Base-by-base conservation (phyloP, 2,888 invertebrate genomes). In the Dolomedes plantarius region DNA sequence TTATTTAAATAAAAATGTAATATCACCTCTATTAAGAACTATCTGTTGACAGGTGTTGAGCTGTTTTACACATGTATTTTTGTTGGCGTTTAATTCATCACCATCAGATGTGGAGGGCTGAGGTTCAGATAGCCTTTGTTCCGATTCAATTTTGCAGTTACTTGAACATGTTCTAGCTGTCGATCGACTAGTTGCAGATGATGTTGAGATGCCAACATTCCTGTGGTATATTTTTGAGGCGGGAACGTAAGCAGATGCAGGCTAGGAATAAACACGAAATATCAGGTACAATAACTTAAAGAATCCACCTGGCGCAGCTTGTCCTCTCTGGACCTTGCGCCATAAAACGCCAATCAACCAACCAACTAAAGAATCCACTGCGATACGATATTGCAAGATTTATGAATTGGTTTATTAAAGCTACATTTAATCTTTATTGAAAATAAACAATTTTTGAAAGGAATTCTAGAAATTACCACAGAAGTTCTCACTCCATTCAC, bases 131-230 rank as follows among this genome's bases (percentile, higher is more conserved):
- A 74, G 13, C 68, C 39, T 73, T n/a, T 72, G 31, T 23, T 91
- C 91, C 67, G 90, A 90, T 69, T 90, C 91, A 9, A 90, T 90
- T 68, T 95, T 94, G 90, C 97, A 97, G 13, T 97, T 97, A 91
- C 97, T 97, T 31, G 97, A 96, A 90, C 96, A 96, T n/a, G 98
- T 98, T 91, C 98, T 98, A 71, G 83, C 87, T 27, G 98, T 98
- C 46, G 97, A 97, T 88, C 97, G 93, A 0, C 97, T 97, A 0
- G 98, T 98, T 0, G 98, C 98, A 86, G 97, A 97, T 0, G 97
- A 97, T 0, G 97, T 97, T 13, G 98, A 97, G 89, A 98, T 97
- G 46, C 98, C 98, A 87, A 98, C 95, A 91, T 91, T 91, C 7
- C 91, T 90, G 36, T 90, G 89, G 76, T 91, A 88, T 56, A 90